Evolutionary conservation across 2,113 vertebrate species (phyloP).

Genomic region (Helogale parvula): DNA sequence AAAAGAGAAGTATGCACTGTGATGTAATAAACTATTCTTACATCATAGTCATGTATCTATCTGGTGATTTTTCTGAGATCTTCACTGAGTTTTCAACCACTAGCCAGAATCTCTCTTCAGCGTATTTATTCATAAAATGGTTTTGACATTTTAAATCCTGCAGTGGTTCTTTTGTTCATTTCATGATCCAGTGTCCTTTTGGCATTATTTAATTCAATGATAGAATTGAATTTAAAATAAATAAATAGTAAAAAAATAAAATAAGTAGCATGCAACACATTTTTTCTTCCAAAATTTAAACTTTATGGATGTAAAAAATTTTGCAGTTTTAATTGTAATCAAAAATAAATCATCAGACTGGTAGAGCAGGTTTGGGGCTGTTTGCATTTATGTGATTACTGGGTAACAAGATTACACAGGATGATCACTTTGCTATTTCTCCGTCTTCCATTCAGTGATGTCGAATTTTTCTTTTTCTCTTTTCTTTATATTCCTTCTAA

Average conservation of each 20-base stretch:
- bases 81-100: slow-evolving; percentile 17
- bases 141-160: neutral
- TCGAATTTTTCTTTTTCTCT: slow-evolving; percentile 43
- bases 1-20: neutral
- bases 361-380: slow-evolving; percentile 14
- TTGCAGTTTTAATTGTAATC: slow-evolving; percentile 31
- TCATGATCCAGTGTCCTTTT: neutral
- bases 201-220: slow-evolving; percentile 32
- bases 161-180: slow-evolving; percentile 8
- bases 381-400: slow-evolving; percentile 29
- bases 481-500: slow-evolving; percentile 60
- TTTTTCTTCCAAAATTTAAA: slow-evolving; percentile 39
- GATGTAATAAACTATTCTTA: neutral
- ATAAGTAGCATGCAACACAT: neutral
- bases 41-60: neutral
- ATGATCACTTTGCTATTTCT: slow-evolving; percentile 23
- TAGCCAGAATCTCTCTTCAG: neutral
- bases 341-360: neutral
- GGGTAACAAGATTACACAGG: neutral
- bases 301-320: slow-evolving; percentile 15
- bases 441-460: neutral
- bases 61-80: slow-evolving; percentile 43
- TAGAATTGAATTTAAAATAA: slow-evolving; percentile 11
- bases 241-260: neutral
- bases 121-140: slow-evolving; percentile 16